phyloP scores from a whole-genome alignment of 1,140 invertebrate genomes.

The Sesamia nonagrioides region DNA sequence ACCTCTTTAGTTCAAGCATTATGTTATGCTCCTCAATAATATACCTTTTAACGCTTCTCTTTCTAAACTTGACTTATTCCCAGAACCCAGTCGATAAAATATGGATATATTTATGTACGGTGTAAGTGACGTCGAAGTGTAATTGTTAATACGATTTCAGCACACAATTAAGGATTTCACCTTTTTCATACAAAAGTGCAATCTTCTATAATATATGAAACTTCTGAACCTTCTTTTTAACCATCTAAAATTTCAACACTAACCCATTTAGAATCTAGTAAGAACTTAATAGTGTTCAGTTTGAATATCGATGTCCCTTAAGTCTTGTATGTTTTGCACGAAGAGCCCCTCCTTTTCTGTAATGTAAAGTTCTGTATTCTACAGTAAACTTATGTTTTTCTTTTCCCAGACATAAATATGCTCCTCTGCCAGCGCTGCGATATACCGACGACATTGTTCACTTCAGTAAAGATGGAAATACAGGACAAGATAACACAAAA shows the following conservation, averaged over 20 bases:
- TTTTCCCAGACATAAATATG: constrained; percentile 43
- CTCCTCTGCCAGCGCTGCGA: constrained; percentile 10
- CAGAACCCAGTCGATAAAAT: neutral
- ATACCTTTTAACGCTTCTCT: neutral
- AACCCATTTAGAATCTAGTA: no score
- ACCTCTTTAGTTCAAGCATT: neutral
- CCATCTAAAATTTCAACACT: no score
- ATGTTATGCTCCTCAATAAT: constrained; percentile 1
- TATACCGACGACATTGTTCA: constrained; percentile 39
- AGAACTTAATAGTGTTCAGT: no score
- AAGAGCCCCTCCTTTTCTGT: neutral
- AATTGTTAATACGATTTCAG: no score
- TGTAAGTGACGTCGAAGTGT: no score
- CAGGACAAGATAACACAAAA: constrained; percentile 13
- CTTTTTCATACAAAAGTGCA: no score
- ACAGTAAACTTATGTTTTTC: neutral
- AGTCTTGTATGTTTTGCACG: neutral
- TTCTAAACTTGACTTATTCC: neutral
- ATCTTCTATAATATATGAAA: no score
- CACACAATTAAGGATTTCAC: no score
- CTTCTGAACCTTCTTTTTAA: no score
- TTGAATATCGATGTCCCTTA: no score
- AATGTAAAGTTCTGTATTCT: neutral
- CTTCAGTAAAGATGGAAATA: neutral
- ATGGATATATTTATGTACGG: no score